Evolutionary conservation across 1,140 invertebrate species (phyloP), one percentile per base, ranked within the genome.

Genomic region (Drosophila navojoa): DNA sequence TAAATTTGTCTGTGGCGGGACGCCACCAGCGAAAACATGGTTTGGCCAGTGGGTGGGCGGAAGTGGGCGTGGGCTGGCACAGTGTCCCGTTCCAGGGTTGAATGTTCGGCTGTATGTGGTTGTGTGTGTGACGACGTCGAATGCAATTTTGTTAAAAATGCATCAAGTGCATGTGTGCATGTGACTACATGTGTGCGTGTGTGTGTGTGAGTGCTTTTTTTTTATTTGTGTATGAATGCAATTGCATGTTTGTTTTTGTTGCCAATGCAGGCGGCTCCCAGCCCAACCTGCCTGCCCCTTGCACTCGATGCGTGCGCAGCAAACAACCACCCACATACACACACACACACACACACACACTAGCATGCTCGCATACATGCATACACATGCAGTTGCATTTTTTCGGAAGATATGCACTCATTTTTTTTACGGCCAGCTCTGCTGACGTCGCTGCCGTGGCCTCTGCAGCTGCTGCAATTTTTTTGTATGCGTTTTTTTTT

Each of bases 331-430:
- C 42, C 55, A 40, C 15, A 6, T 54, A 62, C 45, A 22, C 35
- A 44, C 64, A 58, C 45, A 42, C 54, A 47, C 54, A 53, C 52
- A 49, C 27, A 38, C 25, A 50, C 66, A 52, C 69, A 70, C 64
- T 42, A 25, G 77, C 52, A 61, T 40, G 55, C 44, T 45, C 53
- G 35, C 38, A 35, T 47, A 76, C 38, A 35, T 47, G 54, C 13
- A 76, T 22, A 32, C 79, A 79, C 70, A 47, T 70, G 84, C 84
- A 77, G 77, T 89, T 89, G 84, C 84, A 89, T 87, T 89, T 89
- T 89, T 89, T 89, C 79, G 84, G 84, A 89, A 89, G 84, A 89
- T 89, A 87, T 87, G 82, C 84, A 89, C 82, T 89, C 82, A 87
- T 89, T 89, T 89, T 78, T 78, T 80, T 73, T 72, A 64, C 70